Conservation (phyloP, 2,888 invertebrate species). For the Lasioglossum zephyrum region DNA sequence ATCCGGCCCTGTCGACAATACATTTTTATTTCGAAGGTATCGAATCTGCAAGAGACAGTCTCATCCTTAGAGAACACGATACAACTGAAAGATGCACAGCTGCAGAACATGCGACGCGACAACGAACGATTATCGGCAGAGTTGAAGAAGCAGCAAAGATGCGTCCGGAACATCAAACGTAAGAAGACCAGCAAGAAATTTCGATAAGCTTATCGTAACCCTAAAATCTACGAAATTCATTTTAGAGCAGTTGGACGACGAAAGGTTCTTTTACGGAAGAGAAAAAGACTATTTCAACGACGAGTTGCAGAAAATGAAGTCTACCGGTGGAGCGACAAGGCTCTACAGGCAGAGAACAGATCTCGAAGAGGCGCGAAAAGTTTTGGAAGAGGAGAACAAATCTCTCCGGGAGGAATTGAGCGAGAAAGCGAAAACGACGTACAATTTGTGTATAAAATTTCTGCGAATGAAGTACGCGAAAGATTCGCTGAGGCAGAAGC, state of each 20-base stretch:
- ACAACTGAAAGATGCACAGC: slow-evolving; percentile 84
- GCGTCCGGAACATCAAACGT: slow-evolving; percentile 84
- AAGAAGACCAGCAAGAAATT: slow-evolving; percentile 35
- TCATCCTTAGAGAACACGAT: slow-evolving; percentile 84
- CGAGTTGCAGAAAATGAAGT: slow-evolving; percentile 84
- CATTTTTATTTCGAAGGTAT: slow-evolving; percentile 80
- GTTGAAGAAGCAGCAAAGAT: slow-evolving; percentile 85
- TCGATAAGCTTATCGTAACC: slow-evolving; percentile 20
- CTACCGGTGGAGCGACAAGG: slow-evolving; percentile 52
- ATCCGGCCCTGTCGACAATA: neutral
- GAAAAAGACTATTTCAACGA: slow-evolving; percentile 86
- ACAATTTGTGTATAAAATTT: slow-evolving; percentile 77
- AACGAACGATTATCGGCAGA: slow-evolving; percentile 85
- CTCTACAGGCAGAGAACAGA: slow-evolving; percentile 61
- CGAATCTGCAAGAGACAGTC: slow-evolving; percentile 84
- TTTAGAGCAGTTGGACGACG: slow-evolving; percentile 86
- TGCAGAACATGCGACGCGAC: slow-evolving; percentile 85
- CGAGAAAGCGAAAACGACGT: slow-evolving; percentile 72
- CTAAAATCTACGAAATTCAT: slow-evolving; percentile 54
- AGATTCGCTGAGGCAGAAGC: slow-evolving; percentile 71
- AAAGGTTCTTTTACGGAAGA: slow-evolving; percentile 86
- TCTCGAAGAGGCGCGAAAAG: slow-evolving; percentile 58
- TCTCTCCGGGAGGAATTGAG: slow-evolving; percentile 65
- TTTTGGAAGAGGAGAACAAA: slow-evolving; percentile 71
- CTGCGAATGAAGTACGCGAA: slow-evolving; percentile 76